phyloP scores from a whole-genome alignment of 2,888 invertebrate genomes.

The Melanotus villosus region DNA sequence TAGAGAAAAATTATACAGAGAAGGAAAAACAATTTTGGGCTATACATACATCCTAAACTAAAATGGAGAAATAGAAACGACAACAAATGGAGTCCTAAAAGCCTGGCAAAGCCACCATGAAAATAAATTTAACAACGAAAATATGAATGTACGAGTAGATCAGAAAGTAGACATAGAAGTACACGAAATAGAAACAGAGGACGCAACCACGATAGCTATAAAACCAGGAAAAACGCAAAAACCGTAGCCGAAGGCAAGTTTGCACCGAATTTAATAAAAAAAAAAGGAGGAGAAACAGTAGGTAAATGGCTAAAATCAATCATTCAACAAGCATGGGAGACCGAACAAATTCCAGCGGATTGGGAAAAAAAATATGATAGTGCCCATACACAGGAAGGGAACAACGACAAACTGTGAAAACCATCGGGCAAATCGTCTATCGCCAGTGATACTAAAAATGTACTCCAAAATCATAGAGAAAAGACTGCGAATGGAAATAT shows the following conservation, averaged over 20 bases:
- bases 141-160: not conserved
- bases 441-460: not conserved
- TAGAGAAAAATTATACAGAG: not conserved
- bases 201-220: not conserved
- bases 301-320: not conserved
- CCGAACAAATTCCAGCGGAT: not conserved
- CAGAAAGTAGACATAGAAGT: not conserved
- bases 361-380: not conserved
- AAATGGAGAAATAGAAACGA: not conserved
- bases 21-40: not conserved
- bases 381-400: too few relatives aligned
- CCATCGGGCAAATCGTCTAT: not conserved
- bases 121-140: not conserved
- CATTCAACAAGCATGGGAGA: not conserved
- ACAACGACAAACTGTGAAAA: not conserved
- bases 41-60: not conserved
- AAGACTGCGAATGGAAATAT: not conserved
- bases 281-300: not conserved
- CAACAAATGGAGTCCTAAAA: not conserved
- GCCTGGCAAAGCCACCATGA: not conserved
- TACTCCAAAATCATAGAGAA: not conserved
- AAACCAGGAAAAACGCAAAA: not conserved
- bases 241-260: not conserved
- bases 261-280: too few relatives aligned
- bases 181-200: not conserved